Conservation (phyloP, 37 sponge, comb jelly and placozoan genomes). For the Agelas oroides region DNA sequence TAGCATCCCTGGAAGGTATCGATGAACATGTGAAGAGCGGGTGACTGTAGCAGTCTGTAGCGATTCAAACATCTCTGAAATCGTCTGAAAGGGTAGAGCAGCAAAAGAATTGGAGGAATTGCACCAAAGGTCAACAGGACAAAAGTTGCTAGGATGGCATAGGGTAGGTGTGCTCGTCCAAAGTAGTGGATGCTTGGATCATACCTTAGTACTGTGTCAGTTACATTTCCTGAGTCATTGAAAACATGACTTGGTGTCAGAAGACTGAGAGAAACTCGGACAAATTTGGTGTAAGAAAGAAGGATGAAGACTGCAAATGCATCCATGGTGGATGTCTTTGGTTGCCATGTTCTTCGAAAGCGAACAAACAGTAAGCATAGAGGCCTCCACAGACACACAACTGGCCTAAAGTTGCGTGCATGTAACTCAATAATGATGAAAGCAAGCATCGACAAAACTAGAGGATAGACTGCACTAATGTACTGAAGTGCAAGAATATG, state of each 20-base stretch:
- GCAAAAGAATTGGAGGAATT: conserved; percentile 18
- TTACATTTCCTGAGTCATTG: background rate
- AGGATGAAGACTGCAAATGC: conserved; percentile 11
- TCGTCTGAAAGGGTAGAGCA: conserved; percentile 11
- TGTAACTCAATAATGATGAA: conserved; percentile 22
- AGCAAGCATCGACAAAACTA: conserved; percentile 1
- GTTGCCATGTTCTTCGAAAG: background rate
- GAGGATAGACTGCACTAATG: conserved; percentile 1
- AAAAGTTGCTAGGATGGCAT: background rate
- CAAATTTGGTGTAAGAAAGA: background rate
- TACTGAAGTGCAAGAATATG: conserved; percentile 14
- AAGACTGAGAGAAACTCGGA: background rate
- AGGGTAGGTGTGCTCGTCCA: background rate
- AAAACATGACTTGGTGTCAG: background rate
- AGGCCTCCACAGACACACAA: conserved; percentile 19
- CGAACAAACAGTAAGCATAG: background rate
- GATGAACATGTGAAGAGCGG: background rate
- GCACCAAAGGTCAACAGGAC: background rate
- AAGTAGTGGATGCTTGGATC: conserved; percentile 1
- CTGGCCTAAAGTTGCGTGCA: background rate
- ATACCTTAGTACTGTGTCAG: background rate
- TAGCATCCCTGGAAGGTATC: conserved; percentile 46
- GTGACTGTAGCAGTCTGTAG: background rate
- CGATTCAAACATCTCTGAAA: background rate
- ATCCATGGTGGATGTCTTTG: conserved; percentile 4